Percentiles rank a stretch among this genome's conserved stretches.
Conservation (phyloP, 2,797 vertebrate genomes). For the Rhinoraja longicauda region DNA sequence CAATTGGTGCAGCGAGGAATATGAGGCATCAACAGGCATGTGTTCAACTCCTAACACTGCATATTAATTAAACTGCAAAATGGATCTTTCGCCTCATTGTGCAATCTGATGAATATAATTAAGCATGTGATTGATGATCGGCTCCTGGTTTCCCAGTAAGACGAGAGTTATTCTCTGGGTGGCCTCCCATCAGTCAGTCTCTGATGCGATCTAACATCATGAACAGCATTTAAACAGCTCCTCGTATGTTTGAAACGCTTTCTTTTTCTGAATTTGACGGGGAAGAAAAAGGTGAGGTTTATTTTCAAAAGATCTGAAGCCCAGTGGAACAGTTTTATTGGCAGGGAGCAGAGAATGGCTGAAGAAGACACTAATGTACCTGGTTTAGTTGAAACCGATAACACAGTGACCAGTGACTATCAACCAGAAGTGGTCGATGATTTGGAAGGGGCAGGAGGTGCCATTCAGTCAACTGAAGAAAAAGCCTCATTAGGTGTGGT, state of each 20-base stretch:
- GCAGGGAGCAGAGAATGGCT: slow-evolving; percentile 49
- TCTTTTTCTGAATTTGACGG: background rate
- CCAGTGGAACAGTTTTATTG: too few relatives aligned
- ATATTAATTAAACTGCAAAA: slow-evolving; percentile 56
- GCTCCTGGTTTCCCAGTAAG: slow-evolving; percentile 43
- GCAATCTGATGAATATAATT: slow-evolving; percentile 47
- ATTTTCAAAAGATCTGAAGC: background rate
- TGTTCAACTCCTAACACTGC: slow-evolving; percentile 52
- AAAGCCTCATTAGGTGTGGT: background rate
- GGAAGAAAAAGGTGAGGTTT: background rate
- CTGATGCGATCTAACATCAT: slow-evolving; percentile 31
- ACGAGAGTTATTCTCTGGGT: slow-evolving; percentile 42
- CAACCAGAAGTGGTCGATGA: slow-evolving; percentile 51
- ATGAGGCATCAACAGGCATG: slow-evolving; percentile 57
- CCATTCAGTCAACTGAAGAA: slow-evolving; percentile 16
- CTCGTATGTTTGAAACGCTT: background rate
- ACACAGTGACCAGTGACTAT: slow-evolving; percentile 45
- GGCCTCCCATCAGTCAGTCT: slow-evolving; percentile 43
- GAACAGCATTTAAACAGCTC: background rate
- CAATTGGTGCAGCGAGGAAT: slow-evolving; percentile 55
- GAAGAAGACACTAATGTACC: slow-evolving; percentile 47
- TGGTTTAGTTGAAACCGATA: slow-evolving; percentile 50
- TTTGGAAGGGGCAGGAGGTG: slow-evolving; percentile 46
- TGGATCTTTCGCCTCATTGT: slow-evolving; percentile 52
- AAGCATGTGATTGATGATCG: slow-evolving; percentile 48